Evolutionary conservation across 2,797 vertebrate species (phyloP).

Genomic region (Setipinna tenuifilis): DNA sequence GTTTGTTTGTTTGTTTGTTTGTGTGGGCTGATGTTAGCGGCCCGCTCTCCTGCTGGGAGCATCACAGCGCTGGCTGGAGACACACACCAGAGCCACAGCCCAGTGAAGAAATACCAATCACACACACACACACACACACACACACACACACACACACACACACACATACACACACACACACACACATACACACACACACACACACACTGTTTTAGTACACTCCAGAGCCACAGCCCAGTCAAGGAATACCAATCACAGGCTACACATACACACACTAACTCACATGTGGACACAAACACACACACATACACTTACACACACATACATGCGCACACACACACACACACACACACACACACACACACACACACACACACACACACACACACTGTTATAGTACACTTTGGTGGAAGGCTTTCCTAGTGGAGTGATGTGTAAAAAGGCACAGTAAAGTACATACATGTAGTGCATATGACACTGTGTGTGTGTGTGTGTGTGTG

Average conservation of each 20-base stretch:
- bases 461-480: background rate
- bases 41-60: slow-evolving; percentile 61
- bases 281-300: background rate
- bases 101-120: no score
- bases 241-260: background rate
- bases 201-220: background rate
- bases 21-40: slow-evolving; percentile 67
- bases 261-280: background rate
- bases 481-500: background rate
- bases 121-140: background rate
- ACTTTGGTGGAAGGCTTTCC: no score
- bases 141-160: background rate
- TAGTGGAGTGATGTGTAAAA: no score
- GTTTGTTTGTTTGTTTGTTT: slow-evolving; percentile 62
- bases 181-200: background rate
- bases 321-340: background rate
- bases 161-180: no score
- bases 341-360: background rate
- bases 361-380: background rate
- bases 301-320: background rate
- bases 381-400: background rate
- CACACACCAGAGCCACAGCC: no score
- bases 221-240: slow-evolving; percentile 24
- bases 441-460: no score
- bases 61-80: slow-evolving; percentile 30